Conservation (phyloP, 2,797 vertebrate genomes). For the Epinephelus coioides region DNA sequence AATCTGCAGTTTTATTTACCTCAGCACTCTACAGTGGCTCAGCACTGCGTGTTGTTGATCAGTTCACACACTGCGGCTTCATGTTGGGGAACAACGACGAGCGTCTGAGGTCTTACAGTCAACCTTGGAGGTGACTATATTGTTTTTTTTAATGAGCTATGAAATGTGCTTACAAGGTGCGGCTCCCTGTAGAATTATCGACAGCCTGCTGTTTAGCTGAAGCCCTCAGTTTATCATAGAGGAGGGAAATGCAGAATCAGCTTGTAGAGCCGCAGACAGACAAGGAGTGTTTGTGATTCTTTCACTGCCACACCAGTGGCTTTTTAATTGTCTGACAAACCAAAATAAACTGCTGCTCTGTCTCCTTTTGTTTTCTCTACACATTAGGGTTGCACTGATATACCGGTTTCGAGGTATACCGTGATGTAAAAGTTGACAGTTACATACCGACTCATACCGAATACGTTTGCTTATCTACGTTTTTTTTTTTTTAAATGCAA, state of each 20-base stretch:
- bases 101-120: slow-evolving; percentile 5
- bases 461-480: too few species aligned
- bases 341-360: background rate
- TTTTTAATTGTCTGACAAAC: background rate
- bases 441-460: too few species aligned
- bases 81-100: slow-evolving; percentile 33
- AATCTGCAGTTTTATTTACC: slow-evolving; percentile 21
- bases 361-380: background rate
- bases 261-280: background rate
- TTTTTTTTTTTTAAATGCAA: too few species aligned
- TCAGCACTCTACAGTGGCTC: slow-evolving; percentile 13
- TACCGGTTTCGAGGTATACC: too few species aligned
- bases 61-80: slow-evolving; percentile 27
- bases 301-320: background rate
- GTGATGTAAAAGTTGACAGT: too few species aligned
- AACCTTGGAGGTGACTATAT: slow-evolving; percentile 30
- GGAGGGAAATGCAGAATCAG: slow-evolving; percentile 48
- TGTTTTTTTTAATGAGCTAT: slow-evolving; percentile 56
- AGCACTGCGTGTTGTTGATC: slow-evolving; percentile 13
- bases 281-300: slow-evolving; percentile 6
- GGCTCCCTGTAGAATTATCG: slow-evolving; percentile 34
- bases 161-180: slow-evolving; percentile 63
- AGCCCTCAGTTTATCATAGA: slow-evolving; percentile 24
- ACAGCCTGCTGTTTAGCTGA: slow-evolving; percentile 45
- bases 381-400: too few species aligned